Conservation (phyloP, 2,888 invertebrate genomes). For the Eledona agricola region DNA sequence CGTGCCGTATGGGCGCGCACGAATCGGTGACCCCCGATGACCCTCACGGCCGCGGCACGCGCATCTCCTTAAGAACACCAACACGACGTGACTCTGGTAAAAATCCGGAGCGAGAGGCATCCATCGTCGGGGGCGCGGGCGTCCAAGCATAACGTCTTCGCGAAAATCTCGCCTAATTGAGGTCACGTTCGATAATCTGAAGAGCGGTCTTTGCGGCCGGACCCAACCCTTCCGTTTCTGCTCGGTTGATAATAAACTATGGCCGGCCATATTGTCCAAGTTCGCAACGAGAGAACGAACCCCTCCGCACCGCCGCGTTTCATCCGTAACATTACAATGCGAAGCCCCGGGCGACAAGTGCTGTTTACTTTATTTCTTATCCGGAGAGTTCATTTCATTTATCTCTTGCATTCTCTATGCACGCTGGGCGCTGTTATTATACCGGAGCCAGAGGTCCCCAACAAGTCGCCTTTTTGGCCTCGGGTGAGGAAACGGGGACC, state of each 20-base stretch:
- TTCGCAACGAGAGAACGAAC: constrained; percentile 29
- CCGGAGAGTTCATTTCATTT: constrained; percentile 57
- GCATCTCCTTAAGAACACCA: constrained; percentile 44
- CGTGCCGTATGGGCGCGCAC: constrained; percentile 48
- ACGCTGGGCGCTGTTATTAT: constrained; percentile 31
- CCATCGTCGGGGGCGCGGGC: no score
- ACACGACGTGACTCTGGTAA: no score
- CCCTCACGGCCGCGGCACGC: constrained; percentile 50
- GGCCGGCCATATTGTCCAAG: constrained; percentile 52
- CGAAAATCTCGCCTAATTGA: constrained; percentile 7
- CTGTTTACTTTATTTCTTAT: constrained; percentile 61
- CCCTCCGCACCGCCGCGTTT: constrained; percentile 42
- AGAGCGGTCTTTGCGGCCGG: constrained; percentile 7
- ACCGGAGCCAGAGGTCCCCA: constrained; percentile 23
- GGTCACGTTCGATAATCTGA: constrained; percentile 12
- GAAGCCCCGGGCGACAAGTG: constrained; percentile 58
- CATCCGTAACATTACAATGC: constrained; percentile 56
- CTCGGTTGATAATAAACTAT: constrained; percentile 45
- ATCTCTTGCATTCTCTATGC: constrained; percentile 46
- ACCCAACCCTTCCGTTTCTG: constrained; percentile 32
- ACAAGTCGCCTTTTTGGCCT: constrained; percentile 21
- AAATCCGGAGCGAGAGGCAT: no score
- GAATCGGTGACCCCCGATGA: constrained; percentile 47
- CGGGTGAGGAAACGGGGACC: constrained; percentile 15
- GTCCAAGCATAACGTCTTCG: no score